Base-by-base conservation (phyloP, 30 jellyfish, hydroid and myxozoan species). In the Turritopsis dohrnii region DNA sequence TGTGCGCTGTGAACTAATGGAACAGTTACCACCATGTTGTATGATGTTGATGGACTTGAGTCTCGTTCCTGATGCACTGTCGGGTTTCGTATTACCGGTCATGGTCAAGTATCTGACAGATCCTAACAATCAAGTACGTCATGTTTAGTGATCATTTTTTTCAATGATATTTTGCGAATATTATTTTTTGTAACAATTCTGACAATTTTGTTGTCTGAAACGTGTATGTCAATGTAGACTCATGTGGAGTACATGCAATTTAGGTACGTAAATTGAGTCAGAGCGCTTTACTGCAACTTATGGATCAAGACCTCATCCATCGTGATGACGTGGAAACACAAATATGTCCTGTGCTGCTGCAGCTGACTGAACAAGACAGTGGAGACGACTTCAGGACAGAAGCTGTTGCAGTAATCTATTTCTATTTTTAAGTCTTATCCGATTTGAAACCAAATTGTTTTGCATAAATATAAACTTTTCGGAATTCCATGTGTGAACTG, bases 341-440 rank as follows among this genome's bases (percentile, higher is more conserved):
- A 41, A 91, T 93, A n/a, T 88, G 96, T 71, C 95, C 96, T 0
- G 96, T 93, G 71, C 88, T 93, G 19, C 28, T 93, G 79, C 95
- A 85, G 69, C 86, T 93, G 71, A 85, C 96, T 1, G 98, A 93
- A 75, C 96, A 91, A 28, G 96, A 87, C 74, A 93, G 96, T 73
- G 95, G 96, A 29, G 98, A 93, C 69, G 98, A 93, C 53, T 93
- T 88, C 66, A 75, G 98, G 22, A 93, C 98, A 7, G 98, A 93
- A 80, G 96, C 98, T 1, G 96, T 88, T 30, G 87, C 96, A 79
- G 98, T 93, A 84, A 76, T 87, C 23, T 8, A n/a, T n/a, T 17
- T n/a, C 28, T 52, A 19, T 79, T 79, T 52, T 79, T 1, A 0
- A 13, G 41, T 28, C 83, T 23, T 23, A 18, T 75, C 53, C 60